Conservation (phyloP, 2,888 invertebrate genomes). For the Bibio marci region DNA sequence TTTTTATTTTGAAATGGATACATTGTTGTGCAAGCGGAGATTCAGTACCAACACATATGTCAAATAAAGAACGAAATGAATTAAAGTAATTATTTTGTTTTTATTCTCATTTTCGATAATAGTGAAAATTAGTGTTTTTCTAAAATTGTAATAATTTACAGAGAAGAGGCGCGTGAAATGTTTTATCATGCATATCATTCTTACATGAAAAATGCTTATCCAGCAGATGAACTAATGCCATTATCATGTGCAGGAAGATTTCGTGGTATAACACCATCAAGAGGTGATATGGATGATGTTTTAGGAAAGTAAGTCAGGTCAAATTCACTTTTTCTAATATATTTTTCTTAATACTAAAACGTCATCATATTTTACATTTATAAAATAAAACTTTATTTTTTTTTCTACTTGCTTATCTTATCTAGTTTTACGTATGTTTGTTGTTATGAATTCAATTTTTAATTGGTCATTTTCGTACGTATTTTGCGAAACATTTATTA, state of each 20-base stretch:
- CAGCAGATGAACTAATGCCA: constrained; percentile 97
- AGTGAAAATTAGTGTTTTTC: background rate
- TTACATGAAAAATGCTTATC: constrained; percentile 95
- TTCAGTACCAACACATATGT: constrained; percentile 34
- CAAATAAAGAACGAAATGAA: constrained; percentile 41
- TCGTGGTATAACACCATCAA: constrained; percentile 71
- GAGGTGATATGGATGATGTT: constrained; percentile 93
- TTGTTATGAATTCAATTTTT: background rate
- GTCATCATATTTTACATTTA: too few relatives aligned
- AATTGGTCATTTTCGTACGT: constrained; percentile 1
- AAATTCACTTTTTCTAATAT: background rate
- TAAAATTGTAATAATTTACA: constrained; percentile 31
- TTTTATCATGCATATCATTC: constrained; percentile 92
- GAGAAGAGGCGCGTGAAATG: constrained; percentile 85
- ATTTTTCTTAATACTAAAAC: constrained; percentile 3
- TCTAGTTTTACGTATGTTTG: background rate
- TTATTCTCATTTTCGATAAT: background rate
- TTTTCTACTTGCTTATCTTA: too few relatives aligned
- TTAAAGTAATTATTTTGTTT: constrained; percentile 35
- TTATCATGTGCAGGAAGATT: constrained; percentile 85
- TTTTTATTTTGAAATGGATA: too few relatives aligned
- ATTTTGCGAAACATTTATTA: too few relatives aligned
- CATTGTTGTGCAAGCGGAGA: constrained; percentile 2
- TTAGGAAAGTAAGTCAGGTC: constrained; percentile 75
- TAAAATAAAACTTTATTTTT: too few relatives aligned